Evolutionary conservation across 2,113 vertebrate genomes (phyloP).

Genomic region (Pollachius pollachius): DNA sequence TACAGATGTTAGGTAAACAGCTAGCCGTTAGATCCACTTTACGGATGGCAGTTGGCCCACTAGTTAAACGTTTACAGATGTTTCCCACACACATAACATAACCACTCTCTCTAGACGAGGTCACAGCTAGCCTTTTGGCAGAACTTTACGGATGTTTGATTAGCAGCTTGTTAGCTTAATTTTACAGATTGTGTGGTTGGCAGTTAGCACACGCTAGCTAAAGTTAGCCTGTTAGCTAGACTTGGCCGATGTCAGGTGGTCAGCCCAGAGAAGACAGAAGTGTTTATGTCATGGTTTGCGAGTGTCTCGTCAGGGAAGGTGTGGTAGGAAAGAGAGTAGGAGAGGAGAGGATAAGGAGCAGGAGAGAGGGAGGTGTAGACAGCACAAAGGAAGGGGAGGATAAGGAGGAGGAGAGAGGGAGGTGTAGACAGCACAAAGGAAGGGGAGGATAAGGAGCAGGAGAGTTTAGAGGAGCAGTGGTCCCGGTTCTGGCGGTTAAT

Average conservation of each 20-base stretch:
- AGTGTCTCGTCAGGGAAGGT: slow-evolving; percentile 66
- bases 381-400: too few species aligned
- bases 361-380: too few species aligned
- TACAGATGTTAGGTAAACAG: too few species aligned
- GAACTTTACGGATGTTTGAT: too few species aligned
- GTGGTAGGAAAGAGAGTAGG: slow-evolving; percentile 32
- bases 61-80: too few species aligned
- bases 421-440: too few species aligned
- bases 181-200: background rate
- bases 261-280: slow-evolving; percentile 48
- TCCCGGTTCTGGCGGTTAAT: slow-evolving; percentile 21
- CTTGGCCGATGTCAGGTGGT: slow-evolving; percentile 69
- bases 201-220: background rate
- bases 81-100: too few species aligned
- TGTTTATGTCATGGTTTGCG: slow-evolving; percentile 56
- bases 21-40: too few species aligned
- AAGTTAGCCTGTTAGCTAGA: slow-evolving; percentile 21
- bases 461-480: slow-evolving; percentile 21
- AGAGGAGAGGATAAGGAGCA: slow-evolving; percentile 20
- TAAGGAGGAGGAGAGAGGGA: too few species aligned
- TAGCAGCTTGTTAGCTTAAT: slow-evolving; percentile 24
- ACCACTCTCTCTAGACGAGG: too few species aligned
- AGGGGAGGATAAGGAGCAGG: background rate
- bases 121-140: too few species aligned
- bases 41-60: too few species aligned